phyloP scores from a whole-genome alignment of 2,797 vertebrate species.

The Monodelphis domestica region DNA sequence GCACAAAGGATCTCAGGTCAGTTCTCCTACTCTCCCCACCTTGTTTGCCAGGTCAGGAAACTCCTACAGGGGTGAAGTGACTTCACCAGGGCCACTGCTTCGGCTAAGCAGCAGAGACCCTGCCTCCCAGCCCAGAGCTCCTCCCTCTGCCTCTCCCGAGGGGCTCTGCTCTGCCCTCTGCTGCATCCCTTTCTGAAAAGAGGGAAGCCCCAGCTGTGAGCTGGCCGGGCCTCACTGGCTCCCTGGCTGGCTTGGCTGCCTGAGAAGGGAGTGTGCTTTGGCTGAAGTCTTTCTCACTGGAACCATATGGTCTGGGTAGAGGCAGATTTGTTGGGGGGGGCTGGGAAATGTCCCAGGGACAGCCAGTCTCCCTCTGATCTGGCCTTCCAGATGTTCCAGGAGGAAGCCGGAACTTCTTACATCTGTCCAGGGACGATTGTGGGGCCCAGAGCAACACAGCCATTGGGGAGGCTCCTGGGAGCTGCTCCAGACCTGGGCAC shows the following conservation, averaged over 20 bases:
- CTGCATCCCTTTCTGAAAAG: too few species aligned
- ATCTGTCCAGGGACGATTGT: not conserved
- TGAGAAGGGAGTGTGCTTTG: not conserved
- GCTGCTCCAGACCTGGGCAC: too few species aligned
- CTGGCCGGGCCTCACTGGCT: not conserved
- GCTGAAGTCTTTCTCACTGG: not conserved
- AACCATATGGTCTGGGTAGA: not conserved
- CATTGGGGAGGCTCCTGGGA: not conserved
- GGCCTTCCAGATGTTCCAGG: not conserved
- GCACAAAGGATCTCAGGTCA: not conserved
- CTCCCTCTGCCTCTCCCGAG: too few species aligned
- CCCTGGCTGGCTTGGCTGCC: too few species aligned
- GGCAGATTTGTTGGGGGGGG: not conserved
- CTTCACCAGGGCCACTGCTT: not conserved
- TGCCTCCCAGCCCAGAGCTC: too few species aligned
- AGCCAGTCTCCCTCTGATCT: not conserved
- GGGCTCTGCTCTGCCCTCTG: too few species aligned
- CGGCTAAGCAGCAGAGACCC: not conserved
- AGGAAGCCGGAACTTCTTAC: not conserved
- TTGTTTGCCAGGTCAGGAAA: too few species aligned
- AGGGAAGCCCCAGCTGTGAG: not conserved
- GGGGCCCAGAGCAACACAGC: not conserved
- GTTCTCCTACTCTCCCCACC: not conserved
- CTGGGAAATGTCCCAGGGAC: not conserved
- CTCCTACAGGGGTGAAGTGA: not conserved